Evolutionary conservation across 1,140 invertebrate species (phyloP), one percentile per base, ranked within the genome.

Genomic region (Danaus plexippus): DNA sequence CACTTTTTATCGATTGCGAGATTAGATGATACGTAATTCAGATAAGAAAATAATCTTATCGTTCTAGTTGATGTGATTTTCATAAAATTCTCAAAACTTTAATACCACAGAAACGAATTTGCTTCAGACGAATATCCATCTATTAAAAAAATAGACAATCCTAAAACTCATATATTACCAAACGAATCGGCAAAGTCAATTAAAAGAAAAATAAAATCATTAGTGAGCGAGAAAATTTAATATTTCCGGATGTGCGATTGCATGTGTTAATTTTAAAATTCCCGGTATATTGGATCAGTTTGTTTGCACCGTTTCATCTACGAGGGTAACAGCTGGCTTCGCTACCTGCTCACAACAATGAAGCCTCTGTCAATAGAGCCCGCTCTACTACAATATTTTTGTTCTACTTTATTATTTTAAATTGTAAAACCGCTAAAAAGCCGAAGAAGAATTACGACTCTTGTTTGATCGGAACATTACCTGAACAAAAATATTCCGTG

Each of bases 321-420:
- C 65, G 67, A 72, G 70, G 75, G 80, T 71, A 75, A 76, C 77
- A 80, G 76, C 77, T 81, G 77, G 69, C 64, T 54, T 60, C 66
- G 61, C 74, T 85, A 83, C 82, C 82, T 85, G 80, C 78, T 73
- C 70, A 57, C 63, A 61, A 83, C 75, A 80, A 82, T 78, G 71
- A 69, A 73, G 72, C 70, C 69, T 77, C 65, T 74, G 72, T 75
- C 71, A 72, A 76, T 75, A 78, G 73, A 73, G 65, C 63, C 63
- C 59, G 66, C 50, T 61, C 61, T 67, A 63, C 52, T 66, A 70
- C 73, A 77, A 78, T 85, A 77, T 78, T 78, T 71, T 75, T 76
- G 69, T 63, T 69, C 63, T 65, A 61, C 66, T 69, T 71, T 65
- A 72, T 67, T 66, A 64, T 61, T 61, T 58, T 56, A 52, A 61